phyloP scores from a whole-genome alignment of 1,140 invertebrate species.

The Druon quercuslanigerum region DNA sequence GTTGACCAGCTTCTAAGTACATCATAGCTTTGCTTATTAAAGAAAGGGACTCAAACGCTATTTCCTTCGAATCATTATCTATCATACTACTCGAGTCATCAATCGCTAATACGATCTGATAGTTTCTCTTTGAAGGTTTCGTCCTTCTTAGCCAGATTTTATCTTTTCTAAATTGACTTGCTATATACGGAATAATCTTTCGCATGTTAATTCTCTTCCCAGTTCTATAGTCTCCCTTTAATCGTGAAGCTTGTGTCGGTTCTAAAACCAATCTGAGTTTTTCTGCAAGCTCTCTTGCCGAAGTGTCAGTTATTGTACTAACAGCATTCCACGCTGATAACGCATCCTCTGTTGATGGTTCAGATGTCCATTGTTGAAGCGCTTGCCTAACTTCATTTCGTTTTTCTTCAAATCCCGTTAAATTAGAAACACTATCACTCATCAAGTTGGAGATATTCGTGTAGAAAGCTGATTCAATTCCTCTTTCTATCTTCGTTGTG shows the following conservation, averaged over 20 bases:
- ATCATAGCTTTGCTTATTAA: constrained; percentile 94
- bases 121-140: constrained; percentile 96
- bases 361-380: constrained; percentile 75
- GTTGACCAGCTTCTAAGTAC: constrained; percentile 93
- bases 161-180: constrained; percentile 98
- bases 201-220: constrained; percentile 99
- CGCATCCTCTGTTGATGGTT: constrained; percentile 75
- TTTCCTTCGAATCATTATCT: constrained; percentile 91
- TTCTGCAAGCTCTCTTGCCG: constrained; percentile 94
- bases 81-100: constrained; percentile 98
- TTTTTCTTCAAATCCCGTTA: constrained; percentile 60
- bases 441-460: constrained; percentile 67
- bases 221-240: constrained; percentile 96
- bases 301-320: constrained; percentile 78
- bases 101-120: constrained; percentile 97
- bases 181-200: constrained; percentile 98
- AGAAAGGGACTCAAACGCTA: constrained; percentile 96
- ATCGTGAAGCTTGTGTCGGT: constrained; percentile 92
- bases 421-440: constrained; percentile 39
- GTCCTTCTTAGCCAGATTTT: constrained; percentile 98
- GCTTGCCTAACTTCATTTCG: constrained; percentile 76
- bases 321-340: constrained; percentile 77
- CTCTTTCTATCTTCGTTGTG: constrained; percentile 82
- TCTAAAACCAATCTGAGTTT: constrained; percentile 95
- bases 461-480: constrained; percentile 82